Conservation (phyloP, 2,113 vertebrate species). For the Cheilinus undulatus region DNA sequence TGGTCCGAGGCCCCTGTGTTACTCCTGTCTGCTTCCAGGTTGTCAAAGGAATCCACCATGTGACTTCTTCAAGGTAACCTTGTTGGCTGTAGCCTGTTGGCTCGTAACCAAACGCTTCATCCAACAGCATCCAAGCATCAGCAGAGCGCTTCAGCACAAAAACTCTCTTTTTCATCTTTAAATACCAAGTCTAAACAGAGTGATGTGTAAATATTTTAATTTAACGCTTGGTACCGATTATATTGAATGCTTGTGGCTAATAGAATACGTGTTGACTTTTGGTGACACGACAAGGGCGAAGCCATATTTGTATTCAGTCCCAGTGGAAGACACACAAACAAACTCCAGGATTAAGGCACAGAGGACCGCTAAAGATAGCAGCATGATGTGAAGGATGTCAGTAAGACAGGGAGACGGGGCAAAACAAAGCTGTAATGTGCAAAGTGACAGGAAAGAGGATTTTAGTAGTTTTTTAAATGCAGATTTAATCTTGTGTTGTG, state of each 20-base stretch:
- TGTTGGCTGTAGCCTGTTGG: too few relatives aligned
- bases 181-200: constrained; percentile 11
- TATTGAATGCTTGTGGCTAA: constrained; percentile 6
- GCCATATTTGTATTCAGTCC: constrained; percentile 25
- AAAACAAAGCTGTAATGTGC: too few relatives aligned
- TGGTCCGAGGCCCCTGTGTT: neutral
- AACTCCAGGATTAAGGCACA: constrained; percentile 16
- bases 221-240: neutral
- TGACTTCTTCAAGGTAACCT: too few relatives aligned
- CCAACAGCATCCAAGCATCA: neutral
- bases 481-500: too few relatives aligned
- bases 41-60: neutral
- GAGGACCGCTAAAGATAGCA: constrained; percentile 6
- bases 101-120: neutral
- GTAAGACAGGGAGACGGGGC: neutral
- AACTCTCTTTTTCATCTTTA: neutral
- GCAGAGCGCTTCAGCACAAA: neutral
- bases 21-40: neutral
- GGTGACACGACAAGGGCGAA: constrained; percentile 48
- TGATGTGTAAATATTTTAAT: constrained; percentile 3
- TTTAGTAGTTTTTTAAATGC: too few relatives aligned
- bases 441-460: neutral
- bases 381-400: constrained; percentile 16
- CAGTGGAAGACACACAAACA: constrained; percentile 9
- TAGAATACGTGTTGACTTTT: constrained; percentile 48